Percentiles rank a stretch among this genome's conserved stretches.
Conservation (phyloP, 2,888 invertebrate genomes). For the Balanococcus diminutus region DNA sequence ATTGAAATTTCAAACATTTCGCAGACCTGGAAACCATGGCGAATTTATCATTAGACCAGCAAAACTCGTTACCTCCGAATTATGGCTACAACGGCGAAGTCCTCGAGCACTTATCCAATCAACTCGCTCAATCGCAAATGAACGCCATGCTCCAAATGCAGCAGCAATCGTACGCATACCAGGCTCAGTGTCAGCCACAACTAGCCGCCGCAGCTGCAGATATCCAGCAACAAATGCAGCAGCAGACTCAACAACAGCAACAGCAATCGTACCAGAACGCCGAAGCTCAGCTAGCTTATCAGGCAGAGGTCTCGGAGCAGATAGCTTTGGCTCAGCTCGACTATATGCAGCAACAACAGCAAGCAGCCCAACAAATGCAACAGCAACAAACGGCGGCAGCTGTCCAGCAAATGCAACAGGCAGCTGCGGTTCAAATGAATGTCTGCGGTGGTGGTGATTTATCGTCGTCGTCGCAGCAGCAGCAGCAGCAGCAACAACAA, state of each 20-base stretch:
- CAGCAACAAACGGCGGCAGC: background rate
- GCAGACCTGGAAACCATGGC: background rate
- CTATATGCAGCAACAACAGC: background rate
- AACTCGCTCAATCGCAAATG: background rate
- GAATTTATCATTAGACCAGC: constrained; percentile 5
- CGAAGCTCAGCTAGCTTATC: background rate
- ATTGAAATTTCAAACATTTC: too few species aligned
- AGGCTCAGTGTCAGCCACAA: background rate
- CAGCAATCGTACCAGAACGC: background rate
- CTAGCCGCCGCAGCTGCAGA: background rate
- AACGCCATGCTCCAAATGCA: constrained; percentile 19
- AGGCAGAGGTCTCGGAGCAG: background rate
- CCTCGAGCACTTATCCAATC: background rate
- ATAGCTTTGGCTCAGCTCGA: background rate
- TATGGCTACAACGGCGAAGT: background rate
- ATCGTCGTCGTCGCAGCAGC: background rate
- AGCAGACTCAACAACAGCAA: background rate
- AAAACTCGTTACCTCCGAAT: constrained; percentile 7
- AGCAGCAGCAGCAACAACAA: background rate
- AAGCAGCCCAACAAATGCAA: background rate
- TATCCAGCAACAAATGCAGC: background rate
- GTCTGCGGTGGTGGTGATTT: background rate
- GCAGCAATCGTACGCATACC: background rate
- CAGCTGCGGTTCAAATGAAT: background rate
- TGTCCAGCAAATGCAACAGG: constrained; percentile 9